Evolutionary conservation across 2,113 vertebrate genomes (phyloP).

Genomic region (Ursus arctos): DNA sequence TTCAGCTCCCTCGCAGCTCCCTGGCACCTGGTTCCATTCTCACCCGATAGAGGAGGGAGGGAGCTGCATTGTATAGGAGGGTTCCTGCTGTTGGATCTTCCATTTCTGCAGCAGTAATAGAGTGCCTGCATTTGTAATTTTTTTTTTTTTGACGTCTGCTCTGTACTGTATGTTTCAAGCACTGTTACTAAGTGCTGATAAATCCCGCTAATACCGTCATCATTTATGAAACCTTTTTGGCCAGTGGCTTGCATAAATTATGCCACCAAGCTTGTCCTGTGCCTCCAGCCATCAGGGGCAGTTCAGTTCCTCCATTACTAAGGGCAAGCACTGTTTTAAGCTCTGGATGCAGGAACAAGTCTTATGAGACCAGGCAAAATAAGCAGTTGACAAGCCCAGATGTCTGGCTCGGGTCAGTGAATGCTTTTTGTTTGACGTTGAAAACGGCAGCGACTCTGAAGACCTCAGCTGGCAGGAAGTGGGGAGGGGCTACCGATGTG

Average conservation of each 20-base stretch:
- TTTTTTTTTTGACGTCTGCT: neutral
- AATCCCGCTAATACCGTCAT: neutral
- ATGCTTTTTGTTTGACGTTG: neutral
- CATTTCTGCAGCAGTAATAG: neutral
- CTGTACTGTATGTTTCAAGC: neutral
- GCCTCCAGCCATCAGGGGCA: rapidly evolving
- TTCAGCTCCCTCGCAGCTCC: neutral
- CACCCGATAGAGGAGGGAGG: neutral
- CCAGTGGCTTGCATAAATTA: neutral
- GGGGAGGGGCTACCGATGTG: rapidly evolving
- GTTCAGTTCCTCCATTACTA: rapidly evolving
- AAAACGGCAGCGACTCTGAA: neutral
- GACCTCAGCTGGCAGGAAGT: neutral
- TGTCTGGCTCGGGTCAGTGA: neutral
- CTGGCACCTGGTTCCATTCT: too few relatives aligned
- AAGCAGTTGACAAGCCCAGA: neutral
- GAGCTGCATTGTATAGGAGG: rapidly evolving
- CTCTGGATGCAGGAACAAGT: neutral
- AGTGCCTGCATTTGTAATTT: neutral
- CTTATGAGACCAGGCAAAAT: neutral
- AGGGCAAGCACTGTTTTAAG: neutral
- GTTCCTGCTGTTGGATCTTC: neutral
- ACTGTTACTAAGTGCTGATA: neutral
- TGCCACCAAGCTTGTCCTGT: neutral
- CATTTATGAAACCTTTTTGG: neutral